Base-by-base conservation (phyloP, 2,797 vertebrate species). In the Fistularia tabacaria region DNA sequence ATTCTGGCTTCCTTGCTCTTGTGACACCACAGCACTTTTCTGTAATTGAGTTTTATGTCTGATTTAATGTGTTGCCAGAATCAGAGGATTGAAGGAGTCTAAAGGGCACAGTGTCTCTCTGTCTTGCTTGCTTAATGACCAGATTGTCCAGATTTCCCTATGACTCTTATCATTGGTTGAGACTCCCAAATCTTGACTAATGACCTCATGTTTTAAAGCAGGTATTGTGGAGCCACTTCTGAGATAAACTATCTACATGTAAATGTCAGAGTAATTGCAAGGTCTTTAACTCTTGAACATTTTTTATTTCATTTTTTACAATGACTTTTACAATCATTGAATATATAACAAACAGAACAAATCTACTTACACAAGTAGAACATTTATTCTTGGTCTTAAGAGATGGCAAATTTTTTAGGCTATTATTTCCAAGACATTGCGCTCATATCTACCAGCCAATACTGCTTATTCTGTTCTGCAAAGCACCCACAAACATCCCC, bases 31-130 rank as follows among this genome's bases (percentile, higher is more conserved):
- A 73, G 69, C 15, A 38, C 54, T 84, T 79, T 76, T 69, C 52
- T 78, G 62, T 69, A 74, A 82, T 82, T 71, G 65, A 77, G 64
- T 82, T 84, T 70, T 53, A 64, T n/a, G n/a, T 66, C 74, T 72
- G 69, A 82, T 82, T 83, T 72, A 75, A 76, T 73, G 69, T 74
- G 43, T 48, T 46, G 47, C 66, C 69, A 76, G 49, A 68, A 62
- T 66, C 45, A 36, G 14, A 47, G 8, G 14, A 45, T 7, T 48
- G 12, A 50, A 38, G 54, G n/a, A 45, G 40, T 10, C 10, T 14
- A 43, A 47, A 48, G 38, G 6, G 39, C 9, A 11, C 8, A 39
- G 11, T 56, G 6, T 62, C 45, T 52, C 7, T 65, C 50, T 10
- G 44, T 57, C 48, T 46, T 6, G 14, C 10, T 49, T 14, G 14